Conservation (phyloP, 2,888 invertebrate species). For the Physocephala rufipes region DNA sequence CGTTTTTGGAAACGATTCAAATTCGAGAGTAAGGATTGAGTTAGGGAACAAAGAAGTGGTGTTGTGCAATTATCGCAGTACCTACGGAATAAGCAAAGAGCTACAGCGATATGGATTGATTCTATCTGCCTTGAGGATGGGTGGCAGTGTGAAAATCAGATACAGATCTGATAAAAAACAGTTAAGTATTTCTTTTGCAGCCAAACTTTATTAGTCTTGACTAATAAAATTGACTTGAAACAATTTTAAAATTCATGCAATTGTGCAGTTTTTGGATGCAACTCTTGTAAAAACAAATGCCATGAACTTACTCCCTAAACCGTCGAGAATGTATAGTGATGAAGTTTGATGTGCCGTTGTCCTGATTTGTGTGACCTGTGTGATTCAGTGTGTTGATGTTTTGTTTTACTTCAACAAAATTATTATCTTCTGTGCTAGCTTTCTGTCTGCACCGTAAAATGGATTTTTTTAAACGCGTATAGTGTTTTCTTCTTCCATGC, state of each 20-base stretch:
- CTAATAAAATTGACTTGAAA: no score
- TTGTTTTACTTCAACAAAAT: constrained; percentile 7
- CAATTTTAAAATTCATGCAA: neutral
- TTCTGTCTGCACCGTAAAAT: constrained; percentile 49
- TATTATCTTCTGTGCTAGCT: constrained; percentile 27
- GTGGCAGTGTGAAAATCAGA: neutral
- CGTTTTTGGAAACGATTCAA: constrained; percentile 72
- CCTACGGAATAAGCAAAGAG: constrained; percentile 46
- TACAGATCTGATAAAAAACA: neutral
- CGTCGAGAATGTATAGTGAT: constrained; percentile 53
- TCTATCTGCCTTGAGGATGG: neutral
- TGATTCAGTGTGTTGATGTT: neutral
- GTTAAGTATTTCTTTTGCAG: no score
- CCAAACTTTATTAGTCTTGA: no score
- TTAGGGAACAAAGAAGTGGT: constrained; percentile 67
- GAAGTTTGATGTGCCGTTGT: neutral
- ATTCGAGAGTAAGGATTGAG: constrained; percentile 67
- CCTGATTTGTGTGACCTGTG: neutral
- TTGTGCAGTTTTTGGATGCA: neutral
- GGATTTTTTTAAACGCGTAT: constrained; percentile 49
- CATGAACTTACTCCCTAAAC: constrained; percentile 55
- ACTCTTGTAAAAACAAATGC: neutral
- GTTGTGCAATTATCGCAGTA: constrained; percentile 72
- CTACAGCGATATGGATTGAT: no score
- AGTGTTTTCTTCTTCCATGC: constrained; percentile 38